A percentile compares a stretch with the other conserved stretches of the same genome.
Conservation (phyloP, 2,888 invertebrate species). For the Phyllotreta cruciferae region DNA sequence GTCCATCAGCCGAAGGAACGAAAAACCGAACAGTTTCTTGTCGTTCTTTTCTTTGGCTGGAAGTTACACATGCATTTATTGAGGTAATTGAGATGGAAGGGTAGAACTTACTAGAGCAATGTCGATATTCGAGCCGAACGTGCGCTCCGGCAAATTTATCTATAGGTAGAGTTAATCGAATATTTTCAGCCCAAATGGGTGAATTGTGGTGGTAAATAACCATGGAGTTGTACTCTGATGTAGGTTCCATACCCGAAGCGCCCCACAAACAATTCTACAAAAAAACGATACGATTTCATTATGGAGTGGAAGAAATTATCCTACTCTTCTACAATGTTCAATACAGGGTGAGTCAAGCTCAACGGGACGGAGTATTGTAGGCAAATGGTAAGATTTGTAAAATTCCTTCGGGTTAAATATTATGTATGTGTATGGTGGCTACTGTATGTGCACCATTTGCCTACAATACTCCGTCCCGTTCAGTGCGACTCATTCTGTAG, state of each 20-base stretch:
- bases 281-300: constrained; percentile 14
- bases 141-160: constrained; percentile 93
- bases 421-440: no score
- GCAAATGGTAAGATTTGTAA: no score
- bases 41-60: constrained; percentile 88
- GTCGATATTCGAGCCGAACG: constrained; percentile 88
- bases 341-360: no score
- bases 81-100: not conserved
- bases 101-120: constrained; percentile 85
- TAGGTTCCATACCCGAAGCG: constrained; percentile 81
- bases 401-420: no score
- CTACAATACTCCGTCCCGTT: no score
- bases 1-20: constrained; percentile 90
- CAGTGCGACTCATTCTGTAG: no score
- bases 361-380: no score
- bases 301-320: no score
- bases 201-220: constrained; percentile 94
- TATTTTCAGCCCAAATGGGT: constrained; percentile 90
- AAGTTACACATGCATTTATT: constrained; percentile 41
- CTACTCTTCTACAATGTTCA: no score
- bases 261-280: constrained; percentile 82
- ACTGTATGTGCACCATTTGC: no score
- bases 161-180: constrained; percentile 86
- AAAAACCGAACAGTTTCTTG: constrained; percentile 89
- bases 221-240: constrained; percentile 81